Conservation (phyloP, 37 sponge, comb jelly and placozoan genomes). For the Diacarnus erythraeanus region DNA sequence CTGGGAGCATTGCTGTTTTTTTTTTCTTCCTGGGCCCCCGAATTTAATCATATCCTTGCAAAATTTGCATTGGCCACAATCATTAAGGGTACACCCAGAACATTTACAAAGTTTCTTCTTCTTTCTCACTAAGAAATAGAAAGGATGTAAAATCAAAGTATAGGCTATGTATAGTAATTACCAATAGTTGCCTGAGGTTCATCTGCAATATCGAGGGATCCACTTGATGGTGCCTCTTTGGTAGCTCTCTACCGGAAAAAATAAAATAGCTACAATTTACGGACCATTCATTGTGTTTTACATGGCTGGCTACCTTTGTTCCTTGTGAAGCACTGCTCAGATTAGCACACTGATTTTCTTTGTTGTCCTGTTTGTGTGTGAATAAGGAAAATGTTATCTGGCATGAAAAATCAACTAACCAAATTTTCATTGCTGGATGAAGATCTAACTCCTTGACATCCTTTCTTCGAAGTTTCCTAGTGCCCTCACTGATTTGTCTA, state of each 20-base stretch:
- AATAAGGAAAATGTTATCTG: not conserved
- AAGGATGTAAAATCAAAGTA: too few relatives aligned
- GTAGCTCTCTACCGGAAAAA: not conserved
- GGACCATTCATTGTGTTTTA: not conserved
- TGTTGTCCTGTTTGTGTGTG: not conserved
- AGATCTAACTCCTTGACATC: not conserved
- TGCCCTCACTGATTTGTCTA: constrained; percentile 6
- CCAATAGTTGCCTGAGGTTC: not conserved
- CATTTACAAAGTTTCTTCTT: not conserved
- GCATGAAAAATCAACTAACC: not conserved
- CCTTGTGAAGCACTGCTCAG: not conserved
- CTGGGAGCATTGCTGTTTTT: too few relatives aligned
- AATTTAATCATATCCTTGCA: not conserved
- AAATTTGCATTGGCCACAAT: not conserved
- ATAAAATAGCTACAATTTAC: not conserved
- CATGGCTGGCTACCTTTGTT: not conserved
- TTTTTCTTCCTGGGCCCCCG: not conserved
- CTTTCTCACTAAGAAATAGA: too few relatives aligned
- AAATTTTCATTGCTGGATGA: not conserved
- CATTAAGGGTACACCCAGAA: too few relatives aligned
- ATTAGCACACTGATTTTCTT: not conserved
- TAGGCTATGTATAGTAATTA: too few relatives aligned
- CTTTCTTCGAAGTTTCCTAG: not conserved
- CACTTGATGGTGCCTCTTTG: not conserved
- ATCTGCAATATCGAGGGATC: not conserved